A percentile compares a stretch with the other conserved stretches of the same genome.
phyloP scores from a whole-genome alignment of 2,888 invertebrate species.

The Stenotaenia linearis region DNA sequence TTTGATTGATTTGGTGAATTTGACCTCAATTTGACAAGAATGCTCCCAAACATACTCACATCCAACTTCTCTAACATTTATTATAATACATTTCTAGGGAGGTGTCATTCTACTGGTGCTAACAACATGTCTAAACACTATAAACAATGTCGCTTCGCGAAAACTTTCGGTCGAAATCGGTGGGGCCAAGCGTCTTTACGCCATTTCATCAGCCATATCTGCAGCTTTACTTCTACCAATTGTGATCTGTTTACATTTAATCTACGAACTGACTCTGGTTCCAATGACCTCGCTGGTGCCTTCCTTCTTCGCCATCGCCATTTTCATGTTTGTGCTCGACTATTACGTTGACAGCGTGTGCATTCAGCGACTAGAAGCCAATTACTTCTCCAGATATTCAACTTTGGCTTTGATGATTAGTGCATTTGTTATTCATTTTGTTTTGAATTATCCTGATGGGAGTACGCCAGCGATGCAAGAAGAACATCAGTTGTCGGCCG shows the following conservation, averaged over 20 bases:
- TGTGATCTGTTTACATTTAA: conserved; percentile 48
- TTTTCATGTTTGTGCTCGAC: conserved; percentile 50
- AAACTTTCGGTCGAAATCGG: conserved; percentile 53
- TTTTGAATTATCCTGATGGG: too few relatives aligned
- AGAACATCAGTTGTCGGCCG: conserved; percentile 50
- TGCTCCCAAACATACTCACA: conserved; percentile 37
- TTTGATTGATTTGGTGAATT: too few relatives aligned
- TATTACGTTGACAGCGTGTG: conserved; percentile 51
- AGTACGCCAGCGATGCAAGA: too few relatives aligned
- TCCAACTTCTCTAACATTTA: background rate
- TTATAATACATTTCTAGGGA: conserved; percentile 44
- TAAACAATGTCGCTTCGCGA: conserved; percentile 48
- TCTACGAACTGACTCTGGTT: conserved; percentile 43
- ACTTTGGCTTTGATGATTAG: conserved; percentile 47
- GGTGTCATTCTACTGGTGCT: conserved; percentile 51
- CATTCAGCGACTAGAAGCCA: conserved; percentile 44
- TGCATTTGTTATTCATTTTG: conserved; percentile 44
- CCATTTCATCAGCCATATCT: conserved; percentile 50
- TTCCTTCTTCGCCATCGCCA: conserved; percentile 45
- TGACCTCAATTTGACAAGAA: too few relatives aligned
- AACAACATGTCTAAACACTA: conserved; percentile 48
- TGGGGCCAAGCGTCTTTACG: conserved; percentile 52
- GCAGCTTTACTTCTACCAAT: conserved; percentile 49
- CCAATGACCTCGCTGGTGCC: conserved; percentile 41
- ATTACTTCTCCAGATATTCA: conserved; percentile 45